Conservation (phyloP, 2,888 invertebrate genomes). For the Xanthorhoe designata region DNA sequence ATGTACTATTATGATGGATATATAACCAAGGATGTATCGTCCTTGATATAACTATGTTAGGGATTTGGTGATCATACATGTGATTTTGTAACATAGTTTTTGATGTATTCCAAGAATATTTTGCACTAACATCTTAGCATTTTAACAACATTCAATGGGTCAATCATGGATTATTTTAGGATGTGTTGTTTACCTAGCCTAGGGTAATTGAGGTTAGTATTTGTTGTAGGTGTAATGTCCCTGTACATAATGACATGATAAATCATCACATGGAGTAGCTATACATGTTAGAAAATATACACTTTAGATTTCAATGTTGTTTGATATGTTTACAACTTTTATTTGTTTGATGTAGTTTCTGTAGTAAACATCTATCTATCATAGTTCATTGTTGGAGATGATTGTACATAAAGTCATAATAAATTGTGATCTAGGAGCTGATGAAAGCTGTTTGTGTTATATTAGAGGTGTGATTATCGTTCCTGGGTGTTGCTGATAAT, state of each 20-base stretch:
- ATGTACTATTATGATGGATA: not conserved
- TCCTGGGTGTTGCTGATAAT: slow-evolving; percentile 29
- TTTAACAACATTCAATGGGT: slow-evolving; percentile 13
- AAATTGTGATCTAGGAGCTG: slow-evolving; percentile 18
- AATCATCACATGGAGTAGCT: slow-evolving; percentile 4
- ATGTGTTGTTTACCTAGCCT: slow-evolving; percentile 19
- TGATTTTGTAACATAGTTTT: slow-evolving; percentile 7
- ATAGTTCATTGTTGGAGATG: not conserved
- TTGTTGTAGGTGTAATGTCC: slow-evolving; percentile 10
- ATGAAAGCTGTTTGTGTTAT: slow-evolving; percentile 3
- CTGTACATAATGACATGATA: slow-evolving; percentile 19
- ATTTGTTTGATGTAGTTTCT: not conserved
- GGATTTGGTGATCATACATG: not conserved
- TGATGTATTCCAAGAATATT: slow-evolving; percentile 15
- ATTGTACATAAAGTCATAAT: slow-evolving; percentile 2
- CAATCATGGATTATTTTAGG: slow-evolving; percentile 26
- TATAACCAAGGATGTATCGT: no score
- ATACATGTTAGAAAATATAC: not conserved
- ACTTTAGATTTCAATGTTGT: not conserved
- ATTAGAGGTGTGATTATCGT: slow-evolving; percentile 7
- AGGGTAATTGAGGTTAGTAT: slow-evolving; percentile 14
- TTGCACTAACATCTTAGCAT: slow-evolving; percentile 19
- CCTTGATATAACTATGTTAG: not conserved
- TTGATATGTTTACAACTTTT: not conserved
- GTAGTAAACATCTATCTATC: not conserved